Conservation (phyloP, 2,888 invertebrate genomes). For the Melanostoma mellinum region DNA sequence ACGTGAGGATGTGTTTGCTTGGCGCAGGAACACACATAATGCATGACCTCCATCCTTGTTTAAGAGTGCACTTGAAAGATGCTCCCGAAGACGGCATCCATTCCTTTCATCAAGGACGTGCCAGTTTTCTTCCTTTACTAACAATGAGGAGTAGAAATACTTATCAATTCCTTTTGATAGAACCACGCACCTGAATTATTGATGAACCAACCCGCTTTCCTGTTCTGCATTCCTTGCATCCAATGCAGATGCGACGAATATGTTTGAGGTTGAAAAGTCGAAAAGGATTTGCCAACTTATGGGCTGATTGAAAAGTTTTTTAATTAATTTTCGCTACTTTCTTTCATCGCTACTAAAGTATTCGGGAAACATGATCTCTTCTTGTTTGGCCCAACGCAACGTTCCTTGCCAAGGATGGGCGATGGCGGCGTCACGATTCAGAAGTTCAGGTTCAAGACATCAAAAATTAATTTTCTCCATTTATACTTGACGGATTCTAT, state of each 20-base stretch:
- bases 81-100: slow-evolving; percentile 17
- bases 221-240: slow-evolving; percentile 13
- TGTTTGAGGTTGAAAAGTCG: slow-evolving; percentile 45
- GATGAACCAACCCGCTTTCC: slow-evolving; percentile 40
- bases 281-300: slow-evolving; percentile 58
- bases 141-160: slow-evolving; percentile 27
- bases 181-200: slow-evolving; percentile 70
- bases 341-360: slow-evolving; percentile 43
- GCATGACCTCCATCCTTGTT: slow-evolving; percentile 55
- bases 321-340: slow-evolving; percentile 78
- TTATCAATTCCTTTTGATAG: slow-evolving; percentile 70
- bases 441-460: slow-evolving; percentile 50
- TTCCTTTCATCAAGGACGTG: slow-evolving; percentile 39
- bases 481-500: slow-evolving; percentile 68
- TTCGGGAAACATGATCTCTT: slow-evolving; percentile 22
- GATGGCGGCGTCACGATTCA: slow-evolving; percentile 8
- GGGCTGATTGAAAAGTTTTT: slow-evolving; percentile 79
- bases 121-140: neutral
- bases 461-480: slow-evolving; percentile 70
- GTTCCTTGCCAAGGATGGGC: slow-evolving; percentile 1
- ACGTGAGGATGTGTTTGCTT: slow-evolving; percentile 25
- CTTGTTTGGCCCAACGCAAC: slow-evolving; percentile 10
- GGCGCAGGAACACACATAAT: slow-evolving; percentile 16
- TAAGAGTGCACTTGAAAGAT: slow-evolving; percentile 59
- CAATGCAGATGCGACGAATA: slow-evolving; percentile 51